Percentiles rank a stretch among this genome's conserved stretches.
phyloP scores from a whole-genome alignment of 2,797 vertebrate genomes.

The Hyperoplus lanceolatus region DNA sequence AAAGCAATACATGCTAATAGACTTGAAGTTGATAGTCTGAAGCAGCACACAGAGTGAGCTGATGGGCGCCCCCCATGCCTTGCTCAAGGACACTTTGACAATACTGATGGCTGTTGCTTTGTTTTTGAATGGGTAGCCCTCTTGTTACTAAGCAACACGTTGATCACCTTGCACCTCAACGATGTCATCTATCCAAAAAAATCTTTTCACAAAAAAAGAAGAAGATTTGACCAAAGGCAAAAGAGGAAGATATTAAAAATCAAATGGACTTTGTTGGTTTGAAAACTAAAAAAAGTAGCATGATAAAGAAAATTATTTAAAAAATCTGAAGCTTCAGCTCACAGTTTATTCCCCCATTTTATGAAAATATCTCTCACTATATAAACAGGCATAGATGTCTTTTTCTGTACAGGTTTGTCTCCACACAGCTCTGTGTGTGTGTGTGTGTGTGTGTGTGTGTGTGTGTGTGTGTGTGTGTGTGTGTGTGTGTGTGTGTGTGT shows the following conservation, averaged over 20 bases:
- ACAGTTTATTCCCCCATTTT: constrained; percentile 51
- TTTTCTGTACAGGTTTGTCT: constrained; percentile 48
- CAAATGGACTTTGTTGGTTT: not conserved
- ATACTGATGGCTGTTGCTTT: not conserved
- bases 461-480: constrained; percentile 18
- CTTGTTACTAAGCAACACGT: not conserved
- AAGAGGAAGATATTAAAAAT: not conserved
- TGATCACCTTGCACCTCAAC: not conserved
- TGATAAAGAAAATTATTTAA: constrained; percentile 13
- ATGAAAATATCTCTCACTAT: constrained; percentile 75
- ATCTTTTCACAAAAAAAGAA: constrained; percentile 21
- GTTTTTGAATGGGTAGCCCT: not conserved
- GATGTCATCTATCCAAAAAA: constrained; percentile 1
- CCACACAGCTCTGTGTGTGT: constrained; percentile 24
- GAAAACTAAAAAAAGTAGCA: constrained; percentile 5
- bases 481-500: constrained; percentile 20
- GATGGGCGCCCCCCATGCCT: not conserved
- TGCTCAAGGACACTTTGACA: constrained; percentile 26
- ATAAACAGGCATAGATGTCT: constrained; percentile 53
- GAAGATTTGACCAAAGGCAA: not conserved
- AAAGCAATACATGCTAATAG: constrained; percentile 9
- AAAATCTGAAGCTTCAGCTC: constrained; percentile 27
- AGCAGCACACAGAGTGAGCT: constrained; percentile 13
- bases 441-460: constrained; percentile 36
- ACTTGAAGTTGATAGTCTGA: not conserved